These are phyloP conservation scores for Cricetomys ansorgei DNA, from an alignment of 2,113 vertebrate genomes.

Conservation along the genomic window DNA sequence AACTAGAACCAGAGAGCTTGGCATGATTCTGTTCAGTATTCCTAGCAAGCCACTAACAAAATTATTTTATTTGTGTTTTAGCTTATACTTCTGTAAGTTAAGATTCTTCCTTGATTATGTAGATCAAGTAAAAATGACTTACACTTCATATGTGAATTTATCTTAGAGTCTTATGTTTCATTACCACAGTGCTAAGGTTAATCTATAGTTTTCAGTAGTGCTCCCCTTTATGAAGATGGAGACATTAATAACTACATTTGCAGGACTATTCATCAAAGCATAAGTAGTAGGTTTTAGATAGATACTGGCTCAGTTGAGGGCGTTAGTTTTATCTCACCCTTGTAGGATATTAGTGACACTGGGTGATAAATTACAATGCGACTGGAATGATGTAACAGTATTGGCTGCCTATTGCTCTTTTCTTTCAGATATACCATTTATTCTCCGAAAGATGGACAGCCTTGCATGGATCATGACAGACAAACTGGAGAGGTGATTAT, in stretches of 20 bases:
- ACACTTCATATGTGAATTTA: constrained; percentile 48
- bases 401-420: not conserved
- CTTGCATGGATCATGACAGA: constrained; percentile 99
- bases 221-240: constrained; percentile 38
- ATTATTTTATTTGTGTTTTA: constrained; percentile 49
- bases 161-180: constrained; percentile 42
- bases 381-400: not conserved
- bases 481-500: constrained; percentile 96
- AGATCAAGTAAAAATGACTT: constrained; percentile 27
- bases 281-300: constrained; percentile 19
- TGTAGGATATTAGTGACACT: not conserved
- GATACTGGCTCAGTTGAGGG: not conserved
- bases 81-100: constrained; percentile 38
- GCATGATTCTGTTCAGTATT: constrained; percentile 28
- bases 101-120: not conserved
- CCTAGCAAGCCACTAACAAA: not conserved
- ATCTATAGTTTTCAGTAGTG: not conserved
- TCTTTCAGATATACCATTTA: constrained; percentile 95
- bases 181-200: not conserved
- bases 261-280: constrained; percentile 20
- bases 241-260: not conserved
- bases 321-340: constrained; percentile 23
- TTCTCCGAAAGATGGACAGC: constrained; percentile 98
- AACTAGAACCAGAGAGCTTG: not conserved
- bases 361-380: not conserved